These are phyloP conservation scores for Ispidina picta DNA, from an alignment of 2,797 vertebrate species.

Conservation along the genomic window DNA sequence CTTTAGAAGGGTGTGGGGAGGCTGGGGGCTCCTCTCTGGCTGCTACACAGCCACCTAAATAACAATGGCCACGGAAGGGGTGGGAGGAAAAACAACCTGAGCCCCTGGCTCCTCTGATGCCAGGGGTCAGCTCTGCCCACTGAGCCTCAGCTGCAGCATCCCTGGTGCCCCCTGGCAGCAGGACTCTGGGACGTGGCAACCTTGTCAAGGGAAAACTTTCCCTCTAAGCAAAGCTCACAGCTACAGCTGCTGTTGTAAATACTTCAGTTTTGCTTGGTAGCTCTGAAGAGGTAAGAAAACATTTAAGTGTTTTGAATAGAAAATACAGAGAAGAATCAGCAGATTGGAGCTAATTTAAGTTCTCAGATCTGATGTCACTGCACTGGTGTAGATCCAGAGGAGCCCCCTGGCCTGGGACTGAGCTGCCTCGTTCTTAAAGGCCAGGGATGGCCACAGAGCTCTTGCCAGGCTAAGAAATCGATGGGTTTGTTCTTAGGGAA, in stretches of 20 bases:
- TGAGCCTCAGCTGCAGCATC: background rate
- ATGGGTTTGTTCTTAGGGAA: too few species aligned
- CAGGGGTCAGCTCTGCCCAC: background rate
- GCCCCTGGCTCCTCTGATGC: background rate
- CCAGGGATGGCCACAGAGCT: background rate
- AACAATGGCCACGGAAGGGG: too few species aligned
- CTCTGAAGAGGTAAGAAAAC: background rate
- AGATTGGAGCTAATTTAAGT: background rate
- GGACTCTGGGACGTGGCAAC: background rate
- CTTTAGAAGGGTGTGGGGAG: background rate
- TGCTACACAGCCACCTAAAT: background rate
- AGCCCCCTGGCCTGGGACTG: fast-evolving
- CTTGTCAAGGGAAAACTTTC: background rate
- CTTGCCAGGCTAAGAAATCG: background rate
- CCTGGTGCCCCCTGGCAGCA: fast-evolving
- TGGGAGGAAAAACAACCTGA: background rate
- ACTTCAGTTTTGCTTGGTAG: background rate
- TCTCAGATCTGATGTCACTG: background rate
- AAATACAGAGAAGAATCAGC: background rate
- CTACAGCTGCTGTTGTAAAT: fast-evolving
- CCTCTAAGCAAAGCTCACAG: background rate
- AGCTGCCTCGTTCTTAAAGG: background rate
- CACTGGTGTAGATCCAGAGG: background rate
- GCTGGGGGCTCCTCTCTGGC: background rate
- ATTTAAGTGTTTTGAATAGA: background rate